Conservation (phyloP, 2,888 invertebrate genomes). For the Halictus ligatus region DNA sequence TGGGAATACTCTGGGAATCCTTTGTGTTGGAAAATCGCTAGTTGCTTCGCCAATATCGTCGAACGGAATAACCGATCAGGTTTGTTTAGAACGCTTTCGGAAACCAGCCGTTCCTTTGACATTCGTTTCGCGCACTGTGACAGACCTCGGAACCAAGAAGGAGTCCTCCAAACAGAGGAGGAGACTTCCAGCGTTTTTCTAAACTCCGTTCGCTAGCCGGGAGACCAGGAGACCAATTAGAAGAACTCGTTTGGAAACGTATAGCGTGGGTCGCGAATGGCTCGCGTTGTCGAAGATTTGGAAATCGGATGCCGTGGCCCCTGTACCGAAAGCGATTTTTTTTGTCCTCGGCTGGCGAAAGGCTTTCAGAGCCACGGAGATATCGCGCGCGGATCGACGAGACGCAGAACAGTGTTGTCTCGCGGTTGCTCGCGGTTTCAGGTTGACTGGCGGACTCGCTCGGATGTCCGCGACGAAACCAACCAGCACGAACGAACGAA, state of each 20-base stretch:
- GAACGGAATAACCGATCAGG: too few species aligned
- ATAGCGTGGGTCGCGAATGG: background rate
- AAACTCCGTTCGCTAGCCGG: background rate
- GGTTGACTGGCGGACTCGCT: conserved; percentile 77
- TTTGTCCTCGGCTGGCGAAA: background rate
- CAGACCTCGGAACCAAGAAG: background rate
- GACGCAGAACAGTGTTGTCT: conserved; percentile 34
- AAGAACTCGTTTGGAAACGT: background rate
- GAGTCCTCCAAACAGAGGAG: background rate
- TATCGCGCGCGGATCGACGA: conserved; percentile 38
- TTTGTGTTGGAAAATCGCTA: too few species aligned
- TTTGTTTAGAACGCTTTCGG: background rate
- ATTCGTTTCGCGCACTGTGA: background rate
- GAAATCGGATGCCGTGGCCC: background rate
- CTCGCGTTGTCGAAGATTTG: background rate
- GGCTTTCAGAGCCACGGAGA: conserved; percentile 28
- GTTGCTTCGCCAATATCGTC: too few species aligned
- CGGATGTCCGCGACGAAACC: conserved; percentile 63
- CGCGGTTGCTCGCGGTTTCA: conserved; percentile 78
- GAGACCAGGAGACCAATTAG: background rate
- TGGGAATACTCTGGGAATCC: too few species aligned
- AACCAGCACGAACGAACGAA: conserved; percentile 68
- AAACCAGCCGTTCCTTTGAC: background rate
- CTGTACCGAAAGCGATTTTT: background rate
- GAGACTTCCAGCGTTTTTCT: background rate